Conservation (phyloP, 1,140 invertebrate genomes). For the Phymastichus coffea region DNA sequence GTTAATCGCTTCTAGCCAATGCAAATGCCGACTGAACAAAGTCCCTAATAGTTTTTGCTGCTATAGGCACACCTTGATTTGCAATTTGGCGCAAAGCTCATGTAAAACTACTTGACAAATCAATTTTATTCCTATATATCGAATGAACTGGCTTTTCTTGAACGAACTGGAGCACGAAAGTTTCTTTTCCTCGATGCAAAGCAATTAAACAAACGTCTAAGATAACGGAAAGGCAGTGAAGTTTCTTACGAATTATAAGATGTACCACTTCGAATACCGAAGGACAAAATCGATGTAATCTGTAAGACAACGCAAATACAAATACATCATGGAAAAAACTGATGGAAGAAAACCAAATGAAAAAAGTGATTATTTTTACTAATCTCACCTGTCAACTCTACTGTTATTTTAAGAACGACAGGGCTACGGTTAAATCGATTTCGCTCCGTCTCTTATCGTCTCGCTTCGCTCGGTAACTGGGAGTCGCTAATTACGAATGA, state of each 20-base stretch:
- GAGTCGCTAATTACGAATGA: constrained; percentile 35
- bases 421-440: constrained; percentile 4
- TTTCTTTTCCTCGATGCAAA: constrained; percentile 24
- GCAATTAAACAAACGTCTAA: constrained; percentile 22
- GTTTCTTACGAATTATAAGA: constrained; percentile 18
- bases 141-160: constrained; percentile 23
- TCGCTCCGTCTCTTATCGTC: constrained; percentile 36
- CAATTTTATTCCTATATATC: constrained; percentile 25
- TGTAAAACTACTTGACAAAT: constrained; percentile 20
- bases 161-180: constrained; percentile 28
- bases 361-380: constrained; percentile 13
- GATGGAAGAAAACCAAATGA: constrained; percentile 23
- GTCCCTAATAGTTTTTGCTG: no score
- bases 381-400: constrained; percentile 9
- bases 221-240: not conserved
- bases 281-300: constrained; percentile 10
- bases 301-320: constrained; percentile 13
- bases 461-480: constrained; percentile 44
- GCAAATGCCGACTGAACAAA: no score
- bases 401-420: constrained; percentile 8
- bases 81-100: constrained; percentile 11
- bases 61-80: constrained; percentile 11
- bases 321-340: no score
- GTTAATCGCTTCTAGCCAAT: no score
- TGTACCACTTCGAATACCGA: not conserved